Conservation (phyloP, 2,797 vertebrate species). For the Megaceryle alcyon region DNA sequence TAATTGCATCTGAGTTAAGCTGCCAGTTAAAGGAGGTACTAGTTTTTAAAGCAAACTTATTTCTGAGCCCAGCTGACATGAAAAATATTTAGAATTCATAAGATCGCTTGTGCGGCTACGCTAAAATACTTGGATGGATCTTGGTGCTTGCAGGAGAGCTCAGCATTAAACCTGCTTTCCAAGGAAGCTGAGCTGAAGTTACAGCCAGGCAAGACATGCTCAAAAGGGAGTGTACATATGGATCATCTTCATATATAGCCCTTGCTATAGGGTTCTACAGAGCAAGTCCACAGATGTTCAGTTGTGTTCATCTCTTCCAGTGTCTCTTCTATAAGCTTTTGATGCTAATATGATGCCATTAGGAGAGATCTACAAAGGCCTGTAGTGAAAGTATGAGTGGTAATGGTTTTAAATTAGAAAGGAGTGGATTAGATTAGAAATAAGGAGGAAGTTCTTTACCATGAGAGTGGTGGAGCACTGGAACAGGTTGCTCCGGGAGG, state of each 20-base stretch:
- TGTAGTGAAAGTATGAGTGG: too few species aligned
- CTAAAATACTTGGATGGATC: background rate
- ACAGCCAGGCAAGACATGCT: too few species aligned
- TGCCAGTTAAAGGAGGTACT: background rate
- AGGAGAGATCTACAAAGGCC: background rate
- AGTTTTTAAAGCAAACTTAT: background rate
- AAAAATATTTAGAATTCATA: background rate
- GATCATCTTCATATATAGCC: background rate
- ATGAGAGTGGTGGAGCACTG: too few species aligned
- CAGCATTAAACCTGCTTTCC: background rate
- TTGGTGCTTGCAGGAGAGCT: background rate
- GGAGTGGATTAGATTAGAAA: too few species aligned
- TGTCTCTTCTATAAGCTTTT: background rate
- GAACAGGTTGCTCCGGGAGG: too few species aligned
- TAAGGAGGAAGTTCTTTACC: too few species aligned
- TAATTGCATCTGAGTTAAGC: background rate
- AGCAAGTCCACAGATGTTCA: background rate
- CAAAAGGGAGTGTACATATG: fast-evolving
- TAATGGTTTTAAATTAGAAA: too few species aligned
- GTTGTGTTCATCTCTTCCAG: background rate
- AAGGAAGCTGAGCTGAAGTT: background rate
- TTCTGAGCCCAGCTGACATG: background rate
- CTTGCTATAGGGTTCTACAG: background rate
- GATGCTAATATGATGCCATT: background rate
- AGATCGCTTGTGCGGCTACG: background rate